Conservation (phyloP, 2,888 invertebrate genomes). For the Synergus japonicus region DNA sequence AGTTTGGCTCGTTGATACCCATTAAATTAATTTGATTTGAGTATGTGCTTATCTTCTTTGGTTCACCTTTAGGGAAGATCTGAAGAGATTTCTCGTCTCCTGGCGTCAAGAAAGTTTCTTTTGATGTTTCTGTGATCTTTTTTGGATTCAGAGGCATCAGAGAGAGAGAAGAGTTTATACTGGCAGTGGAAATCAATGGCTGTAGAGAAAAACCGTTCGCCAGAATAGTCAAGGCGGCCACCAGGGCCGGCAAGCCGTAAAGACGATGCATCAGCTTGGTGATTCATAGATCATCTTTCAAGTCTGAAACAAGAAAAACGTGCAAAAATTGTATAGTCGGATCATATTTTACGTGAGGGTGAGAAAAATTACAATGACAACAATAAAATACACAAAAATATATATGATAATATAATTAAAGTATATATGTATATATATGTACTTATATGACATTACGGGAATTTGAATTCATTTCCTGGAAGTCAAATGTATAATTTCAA, state of each 20-base stretch:
- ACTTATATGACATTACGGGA: too few species aligned
- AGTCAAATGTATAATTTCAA: too few species aligned
- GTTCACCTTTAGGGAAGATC: not conserved
- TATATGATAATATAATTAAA: too few species aligned
- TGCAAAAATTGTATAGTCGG: not conserved
- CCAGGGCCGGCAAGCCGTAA: slow-evolving; percentile 30
- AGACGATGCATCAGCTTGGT: slow-evolving; percentile 36
- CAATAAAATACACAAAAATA: too few species aligned
- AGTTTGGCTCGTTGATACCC: not conserved
- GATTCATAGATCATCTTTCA: slow-evolving; percentile 36
- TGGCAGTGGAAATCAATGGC: not conserved
- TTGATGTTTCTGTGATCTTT: not conserved
- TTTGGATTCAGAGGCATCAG: not conserved
- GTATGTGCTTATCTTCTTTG: slow-evolving; percentile 8
- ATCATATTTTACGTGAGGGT: too few species aligned
- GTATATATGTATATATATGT: too few species aligned
- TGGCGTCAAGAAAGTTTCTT: not conserved
- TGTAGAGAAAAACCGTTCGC: slow-evolving; percentile 14
- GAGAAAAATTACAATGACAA: too few species aligned
- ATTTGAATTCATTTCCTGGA: too few species aligned
- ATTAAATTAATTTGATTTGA: not conserved
- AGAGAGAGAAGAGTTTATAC: not conserved
- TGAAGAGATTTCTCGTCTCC: not conserved
- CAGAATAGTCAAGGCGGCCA: slow-evolving; percentile 34
- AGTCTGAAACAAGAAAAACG: slow-evolving; percentile 8